phyloP scores from a whole-genome alignment of 2,888 invertebrate species.

The Galerucella nymphaeae region DNA sequence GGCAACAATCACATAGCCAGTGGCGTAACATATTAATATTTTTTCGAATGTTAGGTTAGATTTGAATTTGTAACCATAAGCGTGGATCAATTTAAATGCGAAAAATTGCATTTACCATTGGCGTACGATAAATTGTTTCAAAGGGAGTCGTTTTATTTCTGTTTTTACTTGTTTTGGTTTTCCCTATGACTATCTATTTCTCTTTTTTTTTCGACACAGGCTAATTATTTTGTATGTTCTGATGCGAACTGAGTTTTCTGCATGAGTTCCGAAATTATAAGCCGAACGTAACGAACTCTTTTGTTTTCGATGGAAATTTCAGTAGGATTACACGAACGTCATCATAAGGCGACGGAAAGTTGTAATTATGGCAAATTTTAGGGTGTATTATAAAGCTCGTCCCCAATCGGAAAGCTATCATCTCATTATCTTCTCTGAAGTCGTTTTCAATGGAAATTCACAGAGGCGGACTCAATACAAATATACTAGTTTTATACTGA shows the following conservation, averaged over 20 bases:
- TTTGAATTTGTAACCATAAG: too few relatives aligned
- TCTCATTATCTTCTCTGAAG: conserved; percentile 57
- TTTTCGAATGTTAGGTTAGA: too few relatives aligned
- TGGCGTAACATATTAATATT: conserved; percentile 42
- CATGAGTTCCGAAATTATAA: conserved; percentile 47
- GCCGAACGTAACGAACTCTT: conserved; percentile 53
- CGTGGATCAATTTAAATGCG: background rate
- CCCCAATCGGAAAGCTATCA: conserved; percentile 61
- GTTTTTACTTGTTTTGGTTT: too few relatives aligned
- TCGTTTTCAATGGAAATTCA: conserved; percentile 18
- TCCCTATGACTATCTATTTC: background rate
- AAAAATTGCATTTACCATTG: too few relatives aligned
- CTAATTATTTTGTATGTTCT: background rate
- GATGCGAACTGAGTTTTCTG: conserved; percentile 36
- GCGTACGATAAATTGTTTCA: too few relatives aligned
- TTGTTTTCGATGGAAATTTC: conserved; percentile 46
- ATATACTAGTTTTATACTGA: too few relatives aligned
- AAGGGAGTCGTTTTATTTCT: too few relatives aligned
- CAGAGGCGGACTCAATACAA: background rate
- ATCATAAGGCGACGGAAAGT: conserved; percentile 38
- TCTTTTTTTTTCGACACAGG: background rate
- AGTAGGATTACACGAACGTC: conserved; percentile 45
- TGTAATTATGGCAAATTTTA: conserved; percentile 61
- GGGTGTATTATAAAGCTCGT: conserved; percentile 40
- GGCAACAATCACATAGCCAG: background rate